These are phyloP conservation scores for Crypturellus tataupa DNA, from an alignment of 2,797 vertebrate species.

Conservation along the genomic window DNA sequence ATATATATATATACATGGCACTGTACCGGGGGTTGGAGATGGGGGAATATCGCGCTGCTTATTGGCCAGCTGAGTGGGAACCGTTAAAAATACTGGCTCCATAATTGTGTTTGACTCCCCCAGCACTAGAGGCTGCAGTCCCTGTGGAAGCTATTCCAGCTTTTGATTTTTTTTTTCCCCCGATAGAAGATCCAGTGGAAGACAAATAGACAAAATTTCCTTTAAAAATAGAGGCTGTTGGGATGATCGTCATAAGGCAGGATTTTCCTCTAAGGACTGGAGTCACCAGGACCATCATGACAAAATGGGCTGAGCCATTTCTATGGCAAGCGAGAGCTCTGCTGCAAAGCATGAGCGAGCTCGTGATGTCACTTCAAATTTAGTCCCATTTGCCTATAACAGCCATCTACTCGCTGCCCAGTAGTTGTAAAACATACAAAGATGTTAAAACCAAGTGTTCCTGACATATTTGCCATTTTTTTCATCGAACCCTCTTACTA, in stretches of 20 bases:
- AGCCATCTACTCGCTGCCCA: slow-evolving; percentile 22
- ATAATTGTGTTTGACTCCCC: slow-evolving; percentile 63
- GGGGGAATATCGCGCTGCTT: slow-evolving; percentile 52
- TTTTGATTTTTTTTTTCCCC: background rate
- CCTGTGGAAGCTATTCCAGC: slow-evolving; percentile 17
- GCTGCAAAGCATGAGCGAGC: slow-evolving; percentile 25
- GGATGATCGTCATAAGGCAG: background rate
- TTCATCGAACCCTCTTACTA: slow-evolving; percentile 41
- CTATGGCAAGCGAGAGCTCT: slow-evolving; percentile 46
- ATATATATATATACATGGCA: background rate
- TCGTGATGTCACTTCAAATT: slow-evolving; percentile 42
- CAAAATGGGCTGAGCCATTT: slow-evolving; percentile 60
- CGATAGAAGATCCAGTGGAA: slow-evolving; percentile 10
- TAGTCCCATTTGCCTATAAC: slow-evolving; percentile 34
- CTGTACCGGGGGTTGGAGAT: slow-evolving; percentile 43
- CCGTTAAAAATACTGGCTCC: slow-evolving; percentile 49
- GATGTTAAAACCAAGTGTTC: slow-evolving; percentile 36
- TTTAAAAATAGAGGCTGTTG: slow-evolving; percentile 41
- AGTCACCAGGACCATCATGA: slow-evolving; percentile 62
- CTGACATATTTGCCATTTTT: slow-evolving; percentile 56
- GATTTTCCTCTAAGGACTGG: slow-evolving; percentile 61
- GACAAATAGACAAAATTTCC: background rate
- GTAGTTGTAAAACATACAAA: slow-evolving; percentile 40
- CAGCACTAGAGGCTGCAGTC: background rate
- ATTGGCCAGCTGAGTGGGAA: slow-evolving; percentile 56